A percentile compares a stretch with the other conserved stretches of the same genome.
These are phyloP conservation scores for Chaetodon trifasciatus DNA, from an alignment of 2,797 vertebrate genomes.

Conservation along the genomic window DNA sequence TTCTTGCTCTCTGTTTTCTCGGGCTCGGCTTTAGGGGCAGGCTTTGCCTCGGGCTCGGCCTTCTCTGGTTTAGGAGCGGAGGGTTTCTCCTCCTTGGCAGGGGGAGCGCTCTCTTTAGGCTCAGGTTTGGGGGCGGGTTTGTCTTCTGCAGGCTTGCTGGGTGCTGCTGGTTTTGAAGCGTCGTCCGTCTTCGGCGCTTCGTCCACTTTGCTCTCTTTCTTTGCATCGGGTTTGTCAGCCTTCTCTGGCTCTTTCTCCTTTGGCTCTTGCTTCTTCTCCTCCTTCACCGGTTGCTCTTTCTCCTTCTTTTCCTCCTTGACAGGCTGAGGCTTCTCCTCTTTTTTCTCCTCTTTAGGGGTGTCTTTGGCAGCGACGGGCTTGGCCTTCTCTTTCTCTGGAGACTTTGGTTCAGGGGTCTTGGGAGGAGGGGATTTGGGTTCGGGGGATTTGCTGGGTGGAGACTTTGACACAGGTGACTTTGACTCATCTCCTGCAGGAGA, in stretches of 20 bases:
- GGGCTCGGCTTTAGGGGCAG: slow-evolving; percentile 62
- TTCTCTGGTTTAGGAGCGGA: slow-evolving; percentile 66
- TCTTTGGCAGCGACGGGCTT: slow-evolving; percentile 73
- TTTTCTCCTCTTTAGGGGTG: slow-evolving; percentile 69
- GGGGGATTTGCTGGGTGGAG: slow-evolving; percentile 73
- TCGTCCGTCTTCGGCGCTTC: slow-evolving; percentile 74
- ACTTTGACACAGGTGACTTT: slow-evolving; percentile 77
- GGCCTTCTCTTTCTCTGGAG: slow-evolving; percentile 78
- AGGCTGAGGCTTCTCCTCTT: slow-evolving; percentile 63
- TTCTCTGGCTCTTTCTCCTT: slow-evolving; percentile 79
- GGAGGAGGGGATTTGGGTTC: slow-evolving; percentile 76
- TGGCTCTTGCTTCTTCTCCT: slow-evolving; percentile 68
- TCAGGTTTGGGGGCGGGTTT: slow-evolving; percentile 77
- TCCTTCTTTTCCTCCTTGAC: slow-evolving; percentile 77
- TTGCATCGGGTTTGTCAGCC: slow-evolving; percentile 61
- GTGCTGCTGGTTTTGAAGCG: slow-evolving; percentile 63
- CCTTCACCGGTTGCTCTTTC: slow-evolving; percentile 71
- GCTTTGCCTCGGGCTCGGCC: slow-evolving; percentile 60
- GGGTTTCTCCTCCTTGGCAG: slow-evolving; percentile 77
- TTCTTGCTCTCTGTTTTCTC: slow-evolving; percentile 78
- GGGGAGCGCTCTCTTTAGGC: slow-evolving; percentile 69
- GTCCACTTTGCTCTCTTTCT: slow-evolving; percentile 78
- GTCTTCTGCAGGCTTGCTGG: slow-evolving; percentile 71
- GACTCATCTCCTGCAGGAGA: slow-evolving; percentile 69
- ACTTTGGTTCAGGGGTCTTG: slow-evolving; percentile 76